phyloP scores from a whole-genome alignment of 2,888 invertebrate species.

The Acrobasis consociella region DNA sequence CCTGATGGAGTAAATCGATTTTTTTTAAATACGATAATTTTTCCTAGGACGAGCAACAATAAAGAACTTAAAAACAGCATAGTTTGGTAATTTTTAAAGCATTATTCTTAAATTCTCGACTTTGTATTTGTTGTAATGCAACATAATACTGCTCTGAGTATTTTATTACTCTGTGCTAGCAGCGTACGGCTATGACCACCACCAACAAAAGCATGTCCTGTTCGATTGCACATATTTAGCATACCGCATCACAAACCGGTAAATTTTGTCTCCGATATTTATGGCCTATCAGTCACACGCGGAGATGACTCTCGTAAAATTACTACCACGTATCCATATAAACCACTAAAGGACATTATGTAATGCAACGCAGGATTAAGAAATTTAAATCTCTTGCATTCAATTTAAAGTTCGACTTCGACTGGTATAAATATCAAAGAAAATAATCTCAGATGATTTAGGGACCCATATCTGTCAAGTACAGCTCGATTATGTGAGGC shows the following conservation, averaged over 20 bases:
- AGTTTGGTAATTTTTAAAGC: too few species aligned
- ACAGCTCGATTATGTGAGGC: conserved; percentile 69
- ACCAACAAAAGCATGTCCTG: too few species aligned
- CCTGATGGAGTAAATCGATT: too few species aligned
- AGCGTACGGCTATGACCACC: too few species aligned
- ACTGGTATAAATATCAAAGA: conserved; percentile 48
- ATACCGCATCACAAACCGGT: conserved; percentile 35
- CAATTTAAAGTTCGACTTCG: conserved; percentile 38
- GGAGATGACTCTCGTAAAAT: conserved; percentile 60
- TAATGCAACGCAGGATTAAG: conserved; percentile 17
- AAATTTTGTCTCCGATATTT: conserved; percentile 50
- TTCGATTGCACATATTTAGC: conserved; percentile 4
- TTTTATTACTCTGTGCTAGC: too few species aligned
- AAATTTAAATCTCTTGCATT: conserved; percentile 34
- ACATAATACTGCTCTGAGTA: too few species aligned
- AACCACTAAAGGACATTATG: conserved; percentile 46
- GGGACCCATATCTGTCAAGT: conserved; percentile 68
- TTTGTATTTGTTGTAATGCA: too few species aligned
- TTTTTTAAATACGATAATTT: too few species aligned
- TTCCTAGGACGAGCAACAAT: too few species aligned
- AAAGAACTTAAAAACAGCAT: too few species aligned
- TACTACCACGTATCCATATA: conserved; percentile 52
- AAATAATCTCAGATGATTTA: conserved; percentile 70
- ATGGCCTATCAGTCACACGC: conserved; percentile 49
- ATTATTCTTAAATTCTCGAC: too few species aligned